These are phyloP conservation scores for Stictocephala bisonia DNA, from an alignment of 2,888 invertebrate genomes.

Conservation along the genomic window DNA sequence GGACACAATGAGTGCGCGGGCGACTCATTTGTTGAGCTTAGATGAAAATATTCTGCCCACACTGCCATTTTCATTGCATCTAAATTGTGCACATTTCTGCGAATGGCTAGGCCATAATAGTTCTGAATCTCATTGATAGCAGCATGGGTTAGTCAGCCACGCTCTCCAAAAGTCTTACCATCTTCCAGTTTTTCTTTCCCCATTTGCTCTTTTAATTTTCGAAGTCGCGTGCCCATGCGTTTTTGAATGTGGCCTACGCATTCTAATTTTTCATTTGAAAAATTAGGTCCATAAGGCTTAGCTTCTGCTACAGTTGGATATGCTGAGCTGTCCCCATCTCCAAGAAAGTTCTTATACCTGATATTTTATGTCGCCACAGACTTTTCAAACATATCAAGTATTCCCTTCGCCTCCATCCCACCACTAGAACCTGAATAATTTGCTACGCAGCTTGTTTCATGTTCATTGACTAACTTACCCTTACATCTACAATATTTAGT, in stretches of 20 bases:
- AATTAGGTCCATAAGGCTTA: background rate
- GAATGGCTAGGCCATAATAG: slow-evolving; percentile 7
- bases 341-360: slow-evolving; percentile 6
- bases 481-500: too few relatives aligned
- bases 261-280: slow-evolving; percentile 17
- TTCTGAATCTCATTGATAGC: slow-evolving; percentile 21
- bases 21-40: background rate
- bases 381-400: background rate
- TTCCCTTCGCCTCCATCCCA: slow-evolving; percentile 4
- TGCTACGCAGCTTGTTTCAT: background rate
- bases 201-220: background rate
- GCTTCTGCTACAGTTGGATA: slow-evolving; percentile 1
- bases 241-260: slow-evolving; percentile 9
- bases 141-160: background rate
- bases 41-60: slow-evolving; percentile 22
- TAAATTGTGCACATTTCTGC: too few relatives aligned
- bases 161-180: slow-evolving; percentile 7
- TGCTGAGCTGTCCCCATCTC: slow-evolving; percentile 16
- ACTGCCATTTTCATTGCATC: slow-evolving; percentile 23
- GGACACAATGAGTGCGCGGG: slow-evolving; percentile 1
- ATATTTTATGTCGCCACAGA: background rate
- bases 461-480: too few relatives aligned
- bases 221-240: slow-evolving; percentile 17
- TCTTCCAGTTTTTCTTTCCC: slow-evolving; percentile 2
- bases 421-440: background rate